Evolutionary conservation across 1,140 invertebrate species (phyloP), one percentile per base, ranked within the genome.

Genomic region (Drosophila tani): DNA sequence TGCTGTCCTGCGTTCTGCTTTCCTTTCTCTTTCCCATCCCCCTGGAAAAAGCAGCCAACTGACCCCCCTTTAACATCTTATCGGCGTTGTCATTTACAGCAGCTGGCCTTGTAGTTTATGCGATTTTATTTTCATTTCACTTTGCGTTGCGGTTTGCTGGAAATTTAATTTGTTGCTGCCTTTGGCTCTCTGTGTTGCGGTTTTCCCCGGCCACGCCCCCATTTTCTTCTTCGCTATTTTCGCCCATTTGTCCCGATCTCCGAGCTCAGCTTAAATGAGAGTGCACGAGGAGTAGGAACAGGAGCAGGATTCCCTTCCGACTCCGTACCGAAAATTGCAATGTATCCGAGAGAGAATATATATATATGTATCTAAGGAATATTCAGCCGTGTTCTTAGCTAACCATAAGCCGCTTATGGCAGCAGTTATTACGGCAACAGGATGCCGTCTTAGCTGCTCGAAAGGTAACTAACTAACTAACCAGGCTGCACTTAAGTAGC

Each of bases 71-170:
- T 46, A 69, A 68, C 67, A 70, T 68, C 79, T 79, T 82, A 82
- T 80, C 63, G 66, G 53, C 75, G 58, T 68, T 83, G 81, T 83
- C 81, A 84, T 71, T 83, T 84, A 67, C 81, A 84, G 75, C 75
- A 67, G 53, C 51, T 81, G 73, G 66, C 49, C 66, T 59, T 64
- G 71, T 67, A 69, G 55, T 69, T 77, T 79, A 77, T 87, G 83
- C 68, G 80, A 86, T 70, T 82, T 83, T 88, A 81, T 75, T 83
- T 81, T 74, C 77, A 76, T 82, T 87, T 75, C 70, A 82, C 66
- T 87, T 82, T 67, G 68, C 75, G 70, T 75, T 83, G 81, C 81
- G 81, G 81, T 75, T 83, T 74, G 70, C 50, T 79, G 69, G 51
- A 82, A 83, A 80, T 83, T 79, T 64, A 83, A 87, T 78, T 81